Base-by-base conservation (phyloP, 2,797 vertebrate species). In the Balearica regulorum region DNA sequence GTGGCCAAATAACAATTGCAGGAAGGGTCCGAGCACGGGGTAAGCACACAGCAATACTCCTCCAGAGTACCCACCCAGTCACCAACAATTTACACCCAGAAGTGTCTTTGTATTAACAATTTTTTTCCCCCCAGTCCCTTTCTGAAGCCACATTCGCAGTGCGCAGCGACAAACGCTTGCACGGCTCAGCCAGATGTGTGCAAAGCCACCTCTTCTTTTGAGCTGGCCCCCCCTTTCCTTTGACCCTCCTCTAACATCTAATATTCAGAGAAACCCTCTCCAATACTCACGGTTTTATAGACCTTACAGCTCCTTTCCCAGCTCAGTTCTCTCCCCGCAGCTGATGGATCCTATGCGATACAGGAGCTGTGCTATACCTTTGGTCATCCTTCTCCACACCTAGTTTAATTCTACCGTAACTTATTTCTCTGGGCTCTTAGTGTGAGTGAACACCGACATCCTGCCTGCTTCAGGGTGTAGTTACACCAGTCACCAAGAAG, bases 41-140 rank as follows among this genome's bases (percentile, higher is more conserved):
- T 25, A n/a, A 73, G 61, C 22, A 19, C 26, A 5, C 26, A 54
- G 46, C n/a, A 26, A 6, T 14, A 6, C 33, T n/a, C 22, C 55
- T 25, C 19, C 55, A n/a, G 8, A 31, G 31, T 2, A 9, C 8
- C 35, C 35, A 11, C 25, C 11, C 33, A 28, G 55, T 16, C 46
- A 39, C 75, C 48, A 41, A 21, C 20, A 24, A 19, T 11, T 15
- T n/a, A n/a, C 10, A 39, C n/a, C 16, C 39, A 43, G 10, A 44
- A 39, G 29, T 17, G 8, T 21, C 28, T 62, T 22, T 29, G 4
- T 24, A 49, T 69, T 44, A 55, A 37, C 11, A 10, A 14, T 24
- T n/a, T 6, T 6, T 21, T 6, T 3, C 4, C 3, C 3, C 9
- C 3, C 1, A 31, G 26, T 13, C 28, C 58, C 25, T 64, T 82